Base-by-base conservation (phyloP, 2,797 vertebrate genomes). In the Fratercula arctica region DNA sequence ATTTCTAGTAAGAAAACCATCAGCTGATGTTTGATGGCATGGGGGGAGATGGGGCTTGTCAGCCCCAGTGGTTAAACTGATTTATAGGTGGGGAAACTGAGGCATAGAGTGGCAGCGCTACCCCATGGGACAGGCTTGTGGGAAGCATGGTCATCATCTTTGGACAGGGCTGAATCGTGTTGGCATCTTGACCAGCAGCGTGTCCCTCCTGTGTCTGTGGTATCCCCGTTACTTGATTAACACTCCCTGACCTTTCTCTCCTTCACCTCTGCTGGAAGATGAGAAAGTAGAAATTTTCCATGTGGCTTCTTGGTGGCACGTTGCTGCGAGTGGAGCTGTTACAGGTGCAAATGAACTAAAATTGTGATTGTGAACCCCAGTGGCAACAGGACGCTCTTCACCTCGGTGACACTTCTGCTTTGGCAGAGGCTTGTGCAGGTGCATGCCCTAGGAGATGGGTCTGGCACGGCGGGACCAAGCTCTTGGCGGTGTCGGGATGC, bases 191-290 rank as follows among this genome's bases (percentile, higher is more conserved):
- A 20, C 7, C 0, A 2, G 46, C 73, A 26, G 43, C 7, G 0
- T 0, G 2, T 59, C 57, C 50, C 43, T 18, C n/a, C 28, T 0
- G 1, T 37, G 35, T 29, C 61, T 1, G 1, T 16, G 61, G 43
- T 11, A 0, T 12, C 31, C 23, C n/a, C 0, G 6, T 43, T 14
- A 8, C 17, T 23, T 37, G 2, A 3, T 12, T 56, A 28, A n/a
- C 0, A 1, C 60, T 45, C 66, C 17, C 13, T 3, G 43, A 51
- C 24, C 37, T 50, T 56, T 16, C 37, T 60, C 26, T 35, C 45
- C 41, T 46, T 66, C 50, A 3, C n/a, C 43, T 64, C n/a, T 57
- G 21, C 50, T 43, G 56, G 51, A 25, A 41, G 63, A 28, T 41
- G 26, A 64, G 68, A 2, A 51, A 16, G 24, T 13, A 16, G 29